These are phyloP conservation scores for Melolontha melolontha DNA, from an alignment of 2,888 invertebrate genomes.

Conservation along the genomic window DNA sequence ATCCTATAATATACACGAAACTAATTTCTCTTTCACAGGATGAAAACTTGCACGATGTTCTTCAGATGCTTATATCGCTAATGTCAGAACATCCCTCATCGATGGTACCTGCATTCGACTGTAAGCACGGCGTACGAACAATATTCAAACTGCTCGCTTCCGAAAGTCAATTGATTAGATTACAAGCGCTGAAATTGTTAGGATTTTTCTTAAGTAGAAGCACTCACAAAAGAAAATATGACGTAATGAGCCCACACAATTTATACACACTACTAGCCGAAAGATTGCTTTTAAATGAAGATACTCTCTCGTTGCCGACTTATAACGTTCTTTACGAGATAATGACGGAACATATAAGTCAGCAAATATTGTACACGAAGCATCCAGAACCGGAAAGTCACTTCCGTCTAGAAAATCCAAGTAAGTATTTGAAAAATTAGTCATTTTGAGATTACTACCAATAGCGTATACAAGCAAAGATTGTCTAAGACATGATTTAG, in stretches of 20 bases:
- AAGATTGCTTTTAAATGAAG: slow-evolving; percentile 88
- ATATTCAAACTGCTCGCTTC: slow-evolving; percentile 97
- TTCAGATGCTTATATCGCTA: slow-evolving; percentile 95
- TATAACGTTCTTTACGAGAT: slow-evolving; percentile 99
- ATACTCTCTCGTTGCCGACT: slow-evolving; percentile 90
- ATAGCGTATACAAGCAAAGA: too few relatives aligned
- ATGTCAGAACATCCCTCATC: slow-evolving; percentile 99
- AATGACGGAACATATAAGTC: slow-evolving; percentile 96
- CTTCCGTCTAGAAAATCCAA: slow-evolving; percentile 95
- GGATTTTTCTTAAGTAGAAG: slow-evolving; percentile 98
- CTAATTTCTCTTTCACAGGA: slow-evolving; percentile 72
- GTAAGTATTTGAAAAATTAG: slow-evolving; percentile 70
- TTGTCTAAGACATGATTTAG: too few relatives aligned
- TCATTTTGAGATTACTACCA: too few relatives aligned
- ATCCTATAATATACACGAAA: too few relatives aligned
- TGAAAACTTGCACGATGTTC: slow-evolving; percentile 97
- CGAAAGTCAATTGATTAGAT: slow-evolving; percentile 93
- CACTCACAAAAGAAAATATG: slow-evolving; percentile 98
- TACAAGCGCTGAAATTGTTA: slow-evolving; percentile 95
- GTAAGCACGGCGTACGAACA: slow-evolving; percentile 95
- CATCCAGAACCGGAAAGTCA: slow-evolving; percentile 97
- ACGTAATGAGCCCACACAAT: slow-evolving; percentile 99
- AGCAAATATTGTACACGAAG: slow-evolving; percentile 92
- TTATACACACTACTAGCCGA: slow-evolving; percentile 96
- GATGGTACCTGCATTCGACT: slow-evolving; percentile 99